Evolutionary conservation across 2,113 vertebrate species (phyloP), one percentile per base, ranked within the genome.

Genomic region (Anarhynchus alexandrinus): DNA sequence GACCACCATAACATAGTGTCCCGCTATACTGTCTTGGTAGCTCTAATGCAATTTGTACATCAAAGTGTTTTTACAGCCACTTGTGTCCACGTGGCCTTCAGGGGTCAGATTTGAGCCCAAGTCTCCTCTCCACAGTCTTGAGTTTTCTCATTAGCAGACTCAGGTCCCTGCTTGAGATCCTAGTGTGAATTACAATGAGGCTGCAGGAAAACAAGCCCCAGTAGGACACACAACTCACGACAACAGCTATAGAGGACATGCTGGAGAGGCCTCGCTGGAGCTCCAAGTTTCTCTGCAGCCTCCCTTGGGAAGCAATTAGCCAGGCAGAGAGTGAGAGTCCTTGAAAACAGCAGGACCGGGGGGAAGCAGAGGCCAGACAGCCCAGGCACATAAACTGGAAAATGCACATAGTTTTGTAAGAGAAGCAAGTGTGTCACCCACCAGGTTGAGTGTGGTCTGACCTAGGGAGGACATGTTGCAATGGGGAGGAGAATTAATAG

Each of bases 261-360:
- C 58, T 70, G 71, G 43, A 90, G 71, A 49, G 52, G 32, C 20
- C 55, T 81, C 1, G 0, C 51, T 55, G 52, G n/a, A 90, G 59
- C 76, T 91, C 61, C 38, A 40, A 47, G 65, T 42, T 94, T 82
- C 47, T 57, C 17, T 61, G 43, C 54, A 70, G 59, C 59, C 18
- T 81, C 77, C 47, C 47, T 36, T 55, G 73, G 73, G 81, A 82
- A 93, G 69, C 86, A 93, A 67, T 96, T 95, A 95, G 80, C 22
- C 61, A 84, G 65, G 59, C 73, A 91, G 84, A 81, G 40, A 64
- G 58, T 26, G 34, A 64, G 64, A 94, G 64, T 1, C 72, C 59
- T 89, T 84, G 78, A 54, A 40, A 84, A 61, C 17, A 69, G 51
- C 72, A 81, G 55, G 25, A 71, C n/a, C 43, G 32, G 29, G 61